Evolutionary conservation across 2,797 vertebrate genomes (phyloP), one percentile per base, ranked within the genome.

Genomic region (Pelobates cultripes): DNA sequence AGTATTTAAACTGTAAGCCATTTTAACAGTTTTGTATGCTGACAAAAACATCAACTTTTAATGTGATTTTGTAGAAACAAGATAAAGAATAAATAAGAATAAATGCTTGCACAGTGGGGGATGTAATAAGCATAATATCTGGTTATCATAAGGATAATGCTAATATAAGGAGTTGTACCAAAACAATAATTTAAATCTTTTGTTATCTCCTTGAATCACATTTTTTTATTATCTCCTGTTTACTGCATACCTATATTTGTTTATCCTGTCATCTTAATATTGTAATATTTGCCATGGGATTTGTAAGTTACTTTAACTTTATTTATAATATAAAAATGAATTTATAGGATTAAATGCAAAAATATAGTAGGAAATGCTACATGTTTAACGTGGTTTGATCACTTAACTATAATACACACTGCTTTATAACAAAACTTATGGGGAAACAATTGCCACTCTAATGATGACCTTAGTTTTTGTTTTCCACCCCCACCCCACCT

Each of bases 151-250:
- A 57, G 47, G 43, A 72, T 17, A 70, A 73, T 72, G 70, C 43
- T 67, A 17, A 74, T 43, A 72, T 60, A 66, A 53, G 44, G 41
- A 57, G 8, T 82, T 77, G 72, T 28, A 28, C 28, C 28, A 28
- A 1, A 61, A 67, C 70, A 67, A 74, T 77, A 77, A 82, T 70
- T 67, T 71, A 72, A 47, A 72, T 82, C 42, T 66, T 77, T 75
- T 73, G 63, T 63, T 82, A 82, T 82, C 80, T 71, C 41, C 44
- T 63, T 43, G 10, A 70, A 64, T 47, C 73, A 10, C 15, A 81
- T 81, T 76, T 77, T 73, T 77, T 73, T 77, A 77, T 73, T 82
- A 77, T 82, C 75, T 82, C 70, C 51, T 53, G 73, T 82, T 72
- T 77, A 73, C 75, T 67, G 70, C 45, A 57, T 61, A 77, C 61